phyloP scores from a whole-genome alignment of 2,888 invertebrate species.

The Ditylenchus weischeri region DNA sequence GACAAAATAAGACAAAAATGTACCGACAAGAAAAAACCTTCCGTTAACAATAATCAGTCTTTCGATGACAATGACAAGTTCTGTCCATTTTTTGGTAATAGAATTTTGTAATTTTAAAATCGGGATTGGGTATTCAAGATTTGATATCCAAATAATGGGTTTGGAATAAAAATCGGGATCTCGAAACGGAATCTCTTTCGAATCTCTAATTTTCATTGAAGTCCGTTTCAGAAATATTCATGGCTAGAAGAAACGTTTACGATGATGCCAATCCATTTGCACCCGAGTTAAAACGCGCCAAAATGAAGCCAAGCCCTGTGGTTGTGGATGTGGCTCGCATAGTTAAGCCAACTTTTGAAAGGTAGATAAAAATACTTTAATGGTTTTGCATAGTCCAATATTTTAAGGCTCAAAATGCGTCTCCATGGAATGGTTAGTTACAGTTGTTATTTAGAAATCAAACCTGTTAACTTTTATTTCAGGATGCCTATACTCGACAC shows the following conservation, averaged over 20 bases:
- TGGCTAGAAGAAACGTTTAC: slow-evolving; percentile 19
- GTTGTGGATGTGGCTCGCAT: neutral
- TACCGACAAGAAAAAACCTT: too few species aligned
- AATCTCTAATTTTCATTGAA: too few species aligned
- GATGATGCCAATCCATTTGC: slow-evolving; percentile 32
- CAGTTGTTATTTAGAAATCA: neutral
- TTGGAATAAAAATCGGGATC: too few species aligned
- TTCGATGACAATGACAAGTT: too few species aligned
- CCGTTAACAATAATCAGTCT: too few species aligned
- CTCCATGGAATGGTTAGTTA: neutral
- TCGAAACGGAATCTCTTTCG: too few species aligned
- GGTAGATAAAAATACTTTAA: neutral
- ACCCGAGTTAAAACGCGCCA: slow-evolving; percentile 26
- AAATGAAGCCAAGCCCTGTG: neutral
- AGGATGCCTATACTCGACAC: slow-evolving; percentile 74
- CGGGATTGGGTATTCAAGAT: too few species aligned
- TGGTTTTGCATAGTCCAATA: neutral
- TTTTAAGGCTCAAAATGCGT: slow-evolving; percentile 59
- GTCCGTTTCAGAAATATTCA: neutral
- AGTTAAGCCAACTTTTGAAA: slow-evolving; percentile 3
- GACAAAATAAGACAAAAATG: too few species aligned
- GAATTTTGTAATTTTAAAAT: too few species aligned
- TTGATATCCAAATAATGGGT: too few species aligned
- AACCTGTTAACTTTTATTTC: neutral
- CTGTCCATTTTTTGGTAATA: too few species aligned